Evolutionary conservation across 2,113 vertebrate genomes (phyloP), one percentile per base, ranked within the genome.

Genomic region (Egretta garzetta): DNA sequence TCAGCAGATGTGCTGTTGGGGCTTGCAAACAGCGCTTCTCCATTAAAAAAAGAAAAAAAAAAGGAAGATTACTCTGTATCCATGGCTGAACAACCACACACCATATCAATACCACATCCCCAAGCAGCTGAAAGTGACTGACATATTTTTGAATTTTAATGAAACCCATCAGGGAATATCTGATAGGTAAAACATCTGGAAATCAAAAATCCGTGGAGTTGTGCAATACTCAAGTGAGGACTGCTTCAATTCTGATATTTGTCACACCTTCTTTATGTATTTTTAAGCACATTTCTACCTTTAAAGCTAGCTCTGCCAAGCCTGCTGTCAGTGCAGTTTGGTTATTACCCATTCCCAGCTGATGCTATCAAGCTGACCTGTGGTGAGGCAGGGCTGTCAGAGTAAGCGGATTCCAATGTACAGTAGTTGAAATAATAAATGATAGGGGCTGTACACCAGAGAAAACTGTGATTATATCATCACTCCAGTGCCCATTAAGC

Each of bases 111-210:
- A 90, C 43, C 35, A 8, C 67, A 76, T 70, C n/a, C 68, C 93
- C 59, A 56, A 97, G 90, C 70, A 96, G 66, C 90, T 93, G 71
- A 88, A 55, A 91, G 41, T 93, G 90, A 95, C 52, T 97, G 95
- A 96, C 55, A 76, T 58, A 86, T 94, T 94, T 80, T 85, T 72
- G 94, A 96, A 97, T 97, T 96, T 97, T 90, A 93, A 97, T 95
- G 86, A 84, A 95, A 94, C 39, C 91, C 90, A 90, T 72, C 83
- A 88, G 72, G 75, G 92, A 96, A 90, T 95, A 86, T 64, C 82
- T 93, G 95, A 96, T 92, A 62, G 92, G 80, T 93, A 94, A 96
- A 97, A 97, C 95, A 96, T 96, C 88, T 96, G 93, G 90, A 98
- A 96, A 96, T 92, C 49, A 67, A 93, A 98, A 96, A 64, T 96